A percentile compares a stretch with the other conserved stretches of the same genome.
phyloP scores from a whole-genome alignment of 2,797 vertebrate species.

The Erithacus rubecula region DNA sequence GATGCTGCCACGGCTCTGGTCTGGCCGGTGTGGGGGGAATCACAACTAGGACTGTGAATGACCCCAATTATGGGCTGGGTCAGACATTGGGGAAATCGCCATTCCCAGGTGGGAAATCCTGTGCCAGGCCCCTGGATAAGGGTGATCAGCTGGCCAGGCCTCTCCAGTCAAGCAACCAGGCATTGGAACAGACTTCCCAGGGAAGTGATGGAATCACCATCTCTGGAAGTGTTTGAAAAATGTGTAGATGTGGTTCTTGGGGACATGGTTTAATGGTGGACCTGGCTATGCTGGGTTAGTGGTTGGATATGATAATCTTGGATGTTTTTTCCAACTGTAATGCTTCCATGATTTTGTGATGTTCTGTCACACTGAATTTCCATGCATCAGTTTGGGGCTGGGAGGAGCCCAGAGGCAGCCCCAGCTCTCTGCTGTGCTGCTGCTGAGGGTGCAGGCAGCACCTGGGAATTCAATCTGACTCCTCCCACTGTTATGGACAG shows the following conservation, averaged over 20 bases:
- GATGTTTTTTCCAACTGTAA: neutral
- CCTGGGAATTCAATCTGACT: neutral
- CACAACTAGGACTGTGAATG: fast-evolving
- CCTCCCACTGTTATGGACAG: neutral
- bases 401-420: neutral
- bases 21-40: fast-evolving
- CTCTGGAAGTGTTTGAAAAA: neutral
- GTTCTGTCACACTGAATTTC: neutral
- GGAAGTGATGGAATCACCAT: neutral
- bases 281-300: neutral
- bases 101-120: neutral
- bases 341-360: neutral
- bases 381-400: neutral
- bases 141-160: neutral
- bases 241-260: neutral
- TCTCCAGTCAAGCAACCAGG: fast-evolving
- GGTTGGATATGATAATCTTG: neutral
- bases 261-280: neutral
- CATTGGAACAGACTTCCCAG: neutral
- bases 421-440: neutral
- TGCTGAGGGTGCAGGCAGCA: neutral
- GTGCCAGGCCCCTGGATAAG: neutral
- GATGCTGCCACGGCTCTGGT: neutral
- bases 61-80: neutral
- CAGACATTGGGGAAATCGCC: neutral